Conservation (phyloP, 1,140 invertebrate species). For the Ctenoplectra terminalis region DNA sequence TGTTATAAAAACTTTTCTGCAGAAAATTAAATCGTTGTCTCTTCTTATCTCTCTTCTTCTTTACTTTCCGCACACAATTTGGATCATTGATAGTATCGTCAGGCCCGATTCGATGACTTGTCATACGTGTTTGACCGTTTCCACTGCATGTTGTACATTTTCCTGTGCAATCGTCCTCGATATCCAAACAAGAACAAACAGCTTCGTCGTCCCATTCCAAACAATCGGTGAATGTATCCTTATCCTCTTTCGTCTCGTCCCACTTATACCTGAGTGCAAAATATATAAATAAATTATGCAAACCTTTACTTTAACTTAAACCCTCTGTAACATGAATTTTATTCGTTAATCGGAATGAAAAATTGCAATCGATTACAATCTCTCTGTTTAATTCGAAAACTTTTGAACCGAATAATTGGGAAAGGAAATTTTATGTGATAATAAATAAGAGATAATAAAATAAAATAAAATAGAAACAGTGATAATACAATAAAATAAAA, state of each 20-base stretch:
- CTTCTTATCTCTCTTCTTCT: constrained; percentile 4
- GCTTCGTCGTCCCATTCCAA: constrained; percentile 25
- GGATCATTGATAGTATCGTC: background rate
- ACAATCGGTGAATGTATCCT: constrained; percentile 22
- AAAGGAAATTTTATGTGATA: too few species aligned
- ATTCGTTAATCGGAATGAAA: too few species aligned
- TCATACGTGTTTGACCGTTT: too few species aligned
- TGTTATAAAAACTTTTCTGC: background rate
- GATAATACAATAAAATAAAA: too few species aligned
- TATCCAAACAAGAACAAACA: constrained; percentile 11
- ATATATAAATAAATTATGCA: too few species aligned
- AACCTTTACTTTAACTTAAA: too few species aligned
- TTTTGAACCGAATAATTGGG: too few species aligned
- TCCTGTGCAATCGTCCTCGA: background rate
- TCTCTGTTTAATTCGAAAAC: too few species aligned
- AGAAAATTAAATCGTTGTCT: constrained; percentile 13
- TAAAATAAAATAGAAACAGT: too few species aligned
- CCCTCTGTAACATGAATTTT: too few species aligned
- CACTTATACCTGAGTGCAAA: background rate
- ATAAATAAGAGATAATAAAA: too few species aligned
- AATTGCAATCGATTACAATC: too few species aligned
- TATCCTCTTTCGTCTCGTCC: background rate
- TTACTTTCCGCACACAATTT: background rate
- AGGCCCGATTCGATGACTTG: background rate
- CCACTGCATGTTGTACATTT: background rate